phyloP scores from a whole-genome alignment of 2,113 vertebrate species.

The Semicossyphus pulcher region DNA sequence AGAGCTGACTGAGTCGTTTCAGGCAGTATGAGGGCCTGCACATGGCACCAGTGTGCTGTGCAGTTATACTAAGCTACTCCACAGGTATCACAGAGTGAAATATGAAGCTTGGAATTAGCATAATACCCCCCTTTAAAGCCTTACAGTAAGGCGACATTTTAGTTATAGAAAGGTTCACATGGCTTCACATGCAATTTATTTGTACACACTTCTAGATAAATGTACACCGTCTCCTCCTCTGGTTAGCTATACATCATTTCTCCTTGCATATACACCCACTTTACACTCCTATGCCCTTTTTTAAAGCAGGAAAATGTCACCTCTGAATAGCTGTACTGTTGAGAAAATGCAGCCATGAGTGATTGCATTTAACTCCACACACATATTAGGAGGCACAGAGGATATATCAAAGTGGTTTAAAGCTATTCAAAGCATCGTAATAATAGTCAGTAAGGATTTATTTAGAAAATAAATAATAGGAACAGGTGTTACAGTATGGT shows the following conservation, averaged over 20 bases:
- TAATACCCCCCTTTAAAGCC: neutral
- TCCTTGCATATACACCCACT: neutral
- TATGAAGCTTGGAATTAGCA: too few species aligned
- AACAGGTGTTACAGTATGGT: neutral
- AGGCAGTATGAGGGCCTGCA: too few species aligned
- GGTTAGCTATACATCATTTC: too few species aligned
- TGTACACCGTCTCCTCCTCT: conserved; percentile 15
- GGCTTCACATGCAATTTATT: conserved; percentile 19
- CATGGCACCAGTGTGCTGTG: too few species aligned
- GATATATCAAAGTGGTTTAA: neutral
- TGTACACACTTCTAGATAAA: conserved; percentile 18
- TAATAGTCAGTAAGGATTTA: neutral
- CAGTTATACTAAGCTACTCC: too few species aligned
- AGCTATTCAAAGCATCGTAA: conserved; percentile 16
- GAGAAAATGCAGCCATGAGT: conserved; percentile 8
- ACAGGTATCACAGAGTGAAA: too few species aligned
- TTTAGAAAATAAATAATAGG: neutral
- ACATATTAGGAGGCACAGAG: neutral
- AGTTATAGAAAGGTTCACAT: neutral
- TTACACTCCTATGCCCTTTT: conserved; percentile 2
- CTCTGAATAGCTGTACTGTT: conserved; percentile 15
- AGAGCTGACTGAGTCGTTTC: too few species aligned
- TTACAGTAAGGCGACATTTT: neutral
- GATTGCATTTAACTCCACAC: neutral
- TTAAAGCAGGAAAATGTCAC: conserved; percentile 17